Conservation (phyloP, 2,797 vertebrate species). For the Artibeus jamaicensis region DNA sequence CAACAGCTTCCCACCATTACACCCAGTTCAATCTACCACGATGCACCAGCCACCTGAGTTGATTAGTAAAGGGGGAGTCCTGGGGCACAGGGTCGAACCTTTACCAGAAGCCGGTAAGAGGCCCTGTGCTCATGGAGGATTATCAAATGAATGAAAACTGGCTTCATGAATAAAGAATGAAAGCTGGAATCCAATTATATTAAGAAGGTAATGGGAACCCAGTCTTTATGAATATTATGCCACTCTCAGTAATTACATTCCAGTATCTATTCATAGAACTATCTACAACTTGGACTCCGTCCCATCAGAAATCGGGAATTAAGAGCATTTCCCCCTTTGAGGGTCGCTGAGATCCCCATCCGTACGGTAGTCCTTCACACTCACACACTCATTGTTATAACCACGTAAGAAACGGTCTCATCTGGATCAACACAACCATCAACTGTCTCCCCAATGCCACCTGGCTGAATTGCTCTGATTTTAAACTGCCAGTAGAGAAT, state of each 20-base stretch:
- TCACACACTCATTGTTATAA: neutral
- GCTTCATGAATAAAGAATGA: constrained; percentile 71
- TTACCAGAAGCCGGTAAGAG: neutral
- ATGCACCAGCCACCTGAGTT: constrained; percentile 21
- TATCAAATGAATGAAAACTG: constrained; percentile 39
- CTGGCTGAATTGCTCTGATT: neutral
- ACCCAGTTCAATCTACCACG: constrained; percentile 27
- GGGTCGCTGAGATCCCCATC: neutral
- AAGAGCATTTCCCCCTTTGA: neutral
- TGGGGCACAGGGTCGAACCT: neutral
- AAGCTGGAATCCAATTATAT: constrained; percentile 60
- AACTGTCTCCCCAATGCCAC: neutral
- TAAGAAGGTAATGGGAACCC: constrained; percentile 45
- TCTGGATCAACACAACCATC: neutral
- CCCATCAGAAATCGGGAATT: neutral
- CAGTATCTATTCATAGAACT: constrained; percentile 16
- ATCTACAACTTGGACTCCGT: neutral
- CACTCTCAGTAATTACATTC: constrained; percentile 54
- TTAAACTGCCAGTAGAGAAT: neutral
- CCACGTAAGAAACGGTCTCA: neutral
- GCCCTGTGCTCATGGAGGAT: neutral
- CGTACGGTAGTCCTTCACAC: neutral
- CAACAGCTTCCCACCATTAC: constrained; percentile 36
- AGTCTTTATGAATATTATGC: constrained; percentile 43
- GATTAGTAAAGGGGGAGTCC: constrained; percentile 22